Evolutionary conservation across 2,113 vertebrate species (phyloP), one percentile per base, ranked within the genome.

Genomic region (Crotalus viridis): DNA sequence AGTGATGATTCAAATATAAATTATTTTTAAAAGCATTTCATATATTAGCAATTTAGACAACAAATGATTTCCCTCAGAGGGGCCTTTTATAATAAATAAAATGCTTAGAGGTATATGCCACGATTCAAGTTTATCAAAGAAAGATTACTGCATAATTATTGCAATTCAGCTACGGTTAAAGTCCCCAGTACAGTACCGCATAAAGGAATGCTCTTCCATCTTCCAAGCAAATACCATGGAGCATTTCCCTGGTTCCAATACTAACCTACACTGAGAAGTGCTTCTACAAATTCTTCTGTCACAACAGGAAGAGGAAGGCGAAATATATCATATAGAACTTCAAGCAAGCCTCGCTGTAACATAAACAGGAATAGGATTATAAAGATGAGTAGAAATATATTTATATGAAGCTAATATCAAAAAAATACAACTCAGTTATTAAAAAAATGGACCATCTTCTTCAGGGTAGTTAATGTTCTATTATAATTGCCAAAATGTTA

Each of bases 261-360:
- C 98, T 97, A 95, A 99, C 99, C 99, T 92, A 99, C 99, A 97
- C 99, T 99, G 90, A 99, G 97, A 95, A 99, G 98, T 92, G 98
- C 99, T 97, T 99, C 99, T 74, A 98, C 98, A 96, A 99, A 99
- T 95, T 99, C 99, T 95, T 99, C 98, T 74, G 99, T 99, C 64
- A 98, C 97, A 92, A 99, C 98, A 95, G 99, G 99, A 87, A 99
- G 97, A 96, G 99, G 99, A 95, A 99, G 98, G 91, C 99, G 98
- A 97, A 99, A 99, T 96, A 99, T 99, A 94, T 99, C 99, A 95
- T 99, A 99, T 85, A 99, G 98, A 94, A 99, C 99, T 96, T 99
- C 99, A 95, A 99, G 97, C 85, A 99, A 96, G 93, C 99, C 98
- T 97, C 98, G 98, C 99, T 99, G 96, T 15, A 96, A 95, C 85